Evolutionary conservation across 2,797 vertebrate genomes (phyloP), one percentile per base, ranked within the genome.

Genomic region (Coluber constrictor): DNA sequence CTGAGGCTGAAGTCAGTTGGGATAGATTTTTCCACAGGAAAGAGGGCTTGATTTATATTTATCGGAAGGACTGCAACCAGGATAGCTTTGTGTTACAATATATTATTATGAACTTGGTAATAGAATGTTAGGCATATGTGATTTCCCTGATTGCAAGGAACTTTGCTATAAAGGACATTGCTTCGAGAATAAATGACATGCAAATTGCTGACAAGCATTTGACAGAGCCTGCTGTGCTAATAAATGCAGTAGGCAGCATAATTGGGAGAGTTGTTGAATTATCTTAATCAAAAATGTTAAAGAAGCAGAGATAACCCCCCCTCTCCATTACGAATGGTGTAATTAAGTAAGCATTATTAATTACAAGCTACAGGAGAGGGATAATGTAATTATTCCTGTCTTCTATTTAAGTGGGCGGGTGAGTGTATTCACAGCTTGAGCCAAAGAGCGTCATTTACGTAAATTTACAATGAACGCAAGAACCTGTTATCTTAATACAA

Each of bases 331-430:
- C 93, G 90, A 90, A 88, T 94, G 25, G 18, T 11, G 1, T 90
- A 93, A 96, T 96, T 95, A 92, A 95, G 94, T 91, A 95, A 92
- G 54, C 89, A 91, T 70, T 95, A 95, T 96, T 96, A 95, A 95
- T 93, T 96, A 89, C n/a, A 95, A 92, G 88, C 56, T 90, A 91
- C 0, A 0, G 25, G 56, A 95, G 91, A 93, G 88, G 86, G 90
- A 90, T 96, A 94, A 96, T 55, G 8, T 92, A 94, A 92, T 94
- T 95, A 93, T 87, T 88, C 25, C 54, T 61, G 32, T 20, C n/a
- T 92, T 94, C 90, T 94, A 86, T 94, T 93, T 87, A 23, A 16
- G 37, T 13, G n/a, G 29, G 54, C 9, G 0, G 66, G 51, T 79
- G 89, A 25, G 60, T 93, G 91, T 92, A 6, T 37, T 93, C 54